Evolutionary conservation across 1,140 invertebrate genomes (phyloP).

Genomic region (Lucilia cuprina): DNA sequence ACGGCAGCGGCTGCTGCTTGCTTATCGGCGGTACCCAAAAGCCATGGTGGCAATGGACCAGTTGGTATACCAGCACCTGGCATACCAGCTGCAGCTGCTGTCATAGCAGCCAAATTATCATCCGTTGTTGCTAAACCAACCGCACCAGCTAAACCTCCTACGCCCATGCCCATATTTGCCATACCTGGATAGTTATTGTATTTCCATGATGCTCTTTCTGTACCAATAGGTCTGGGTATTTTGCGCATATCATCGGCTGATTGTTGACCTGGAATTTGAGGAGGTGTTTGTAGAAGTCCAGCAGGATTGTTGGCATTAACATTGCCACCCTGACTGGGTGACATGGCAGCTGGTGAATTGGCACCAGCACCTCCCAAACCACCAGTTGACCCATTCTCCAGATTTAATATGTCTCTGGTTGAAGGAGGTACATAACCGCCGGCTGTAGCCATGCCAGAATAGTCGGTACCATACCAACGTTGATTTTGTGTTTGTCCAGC

Average conservation of each 20-base stretch:
- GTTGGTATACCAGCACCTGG: conserved; percentile 22
- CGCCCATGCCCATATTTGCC: conserved; percentile 34
- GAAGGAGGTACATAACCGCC: conserved; percentile 43
- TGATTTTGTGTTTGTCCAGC: conserved; percentile 41
- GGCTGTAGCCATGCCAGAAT: conserved; percentile 30
- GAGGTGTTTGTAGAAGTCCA: conserved; percentile 58
- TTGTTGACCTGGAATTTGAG: conserved; percentile 54
- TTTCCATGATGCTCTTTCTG: conserved; percentile 75
- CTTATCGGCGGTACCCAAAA: conserved; percentile 39
- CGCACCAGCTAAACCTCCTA: conserved; percentile 36
- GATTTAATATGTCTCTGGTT: conserved; percentile 52
- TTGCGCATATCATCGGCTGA: conserved; percentile 72
- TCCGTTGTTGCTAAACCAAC: conserved; percentile 43
- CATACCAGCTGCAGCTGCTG: conserved; percentile 36
- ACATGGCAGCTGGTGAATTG: conserved; percentile 69
- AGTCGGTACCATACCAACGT: conserved; percentile 56
- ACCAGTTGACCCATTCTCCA: conserved; percentile 54
- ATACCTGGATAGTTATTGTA: conserved; percentile 53
- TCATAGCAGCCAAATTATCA: conserved; percentile 41
- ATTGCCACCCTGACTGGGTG: conserved; percentile 61
- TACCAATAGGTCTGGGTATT: conserved; percentile 78
- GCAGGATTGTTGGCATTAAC: conserved; percentile 36
- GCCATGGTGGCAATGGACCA: conserved; percentile 37
- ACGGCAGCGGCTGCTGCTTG: conserved; percentile 47
- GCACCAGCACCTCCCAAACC: conserved; percentile 32